Conservation (phyloP, 2,888 invertebrate species). For the Eumacrocentrus americanus region DNA sequence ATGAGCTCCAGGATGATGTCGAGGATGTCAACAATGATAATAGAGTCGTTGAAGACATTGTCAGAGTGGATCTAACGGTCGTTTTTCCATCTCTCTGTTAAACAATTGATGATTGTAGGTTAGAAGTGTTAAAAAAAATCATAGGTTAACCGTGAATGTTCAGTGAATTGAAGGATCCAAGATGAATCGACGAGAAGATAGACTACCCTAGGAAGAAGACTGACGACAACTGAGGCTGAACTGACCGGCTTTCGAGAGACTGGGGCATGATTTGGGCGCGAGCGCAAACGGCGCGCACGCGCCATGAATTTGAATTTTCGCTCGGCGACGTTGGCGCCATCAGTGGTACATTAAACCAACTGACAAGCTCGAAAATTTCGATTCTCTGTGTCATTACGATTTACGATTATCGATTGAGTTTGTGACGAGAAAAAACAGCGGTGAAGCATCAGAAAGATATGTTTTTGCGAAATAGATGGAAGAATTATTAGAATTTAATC, state of each 20-base stretch:
- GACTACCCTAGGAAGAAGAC: not conserved
- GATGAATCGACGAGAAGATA: too few species aligned
- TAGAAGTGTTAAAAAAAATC: too few species aligned
- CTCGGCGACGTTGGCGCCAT: not conserved
- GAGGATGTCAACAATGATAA: not conserved
- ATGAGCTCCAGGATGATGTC: not conserved
- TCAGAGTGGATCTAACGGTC: too few species aligned
- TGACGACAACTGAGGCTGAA: not conserved
- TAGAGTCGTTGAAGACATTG: not conserved
- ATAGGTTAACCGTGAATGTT: not conserved
- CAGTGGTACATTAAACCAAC: not conserved
- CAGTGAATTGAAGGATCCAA: too few species aligned
- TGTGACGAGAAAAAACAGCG: not conserved
- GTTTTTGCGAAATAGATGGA: not conserved
- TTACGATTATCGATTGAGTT: not conserved
- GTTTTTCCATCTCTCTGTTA: too few species aligned
- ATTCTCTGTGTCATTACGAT: not conserved
- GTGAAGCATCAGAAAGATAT: not conserved
- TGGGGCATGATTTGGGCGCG: constrained; percentile 1
- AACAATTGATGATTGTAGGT: not conserved
- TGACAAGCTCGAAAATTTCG: not conserved
- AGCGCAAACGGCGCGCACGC: not conserved
- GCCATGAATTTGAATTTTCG: constrained; percentile 4
- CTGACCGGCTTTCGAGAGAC: constrained; percentile 6
- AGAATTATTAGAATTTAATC: not conserved